Base-by-base conservation (phyloP, 2,113 vertebrate genomes). In the Scytalopus superciliaris region DNA sequence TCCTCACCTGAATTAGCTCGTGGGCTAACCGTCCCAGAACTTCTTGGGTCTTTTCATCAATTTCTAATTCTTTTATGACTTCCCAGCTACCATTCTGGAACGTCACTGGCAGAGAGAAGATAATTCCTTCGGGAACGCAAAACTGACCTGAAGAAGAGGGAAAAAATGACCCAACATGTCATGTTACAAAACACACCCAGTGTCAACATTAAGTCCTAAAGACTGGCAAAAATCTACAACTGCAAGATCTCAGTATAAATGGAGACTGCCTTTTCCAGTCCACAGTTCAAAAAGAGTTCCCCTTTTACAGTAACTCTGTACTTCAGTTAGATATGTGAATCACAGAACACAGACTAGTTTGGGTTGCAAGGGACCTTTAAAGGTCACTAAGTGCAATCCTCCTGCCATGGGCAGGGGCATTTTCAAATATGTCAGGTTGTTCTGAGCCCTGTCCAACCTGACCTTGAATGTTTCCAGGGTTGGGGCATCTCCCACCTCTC, bases 41-140 rank as follows among this genome's bases (percentile, higher is more conserved):
- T 50, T 95, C 77, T 90, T 90, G 92, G 25, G 98, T 94, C 1
- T 84, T 87, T 15, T 97, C 95, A 86, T 55, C 96, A 37, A 99
- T 66, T 47, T 97, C 91, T 77, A 97, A 83, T 56, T 97, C 96
- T 21, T 92, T 96, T 62, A 97, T 23, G 59, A 97, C 97, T 19
- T 96, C 91, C 99, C 99, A 99, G 25, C 63, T 92, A 24, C 98
- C 98, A 28, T 98, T 96, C 44, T 94, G 96, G 93, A 99, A 99
- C 37, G 91, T 98, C 49, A 99, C 98, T 24, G 99, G 99, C 95
- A 99, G 97, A 45, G 98, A 99, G 84, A 99, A 98, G 50, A 99
- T 96, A 39, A 99, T 94, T n/a, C 96, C 99, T n/a, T 97, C 93
- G 37, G 99, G 99, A 96, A 99, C 27, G 8, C 89, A 94, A 94